A percentile compares a stretch with the other conserved stretches of the same genome.
Conservation (phyloP, 2,888 invertebrate genomes). For the Melinaea marsaeus region DNA sequence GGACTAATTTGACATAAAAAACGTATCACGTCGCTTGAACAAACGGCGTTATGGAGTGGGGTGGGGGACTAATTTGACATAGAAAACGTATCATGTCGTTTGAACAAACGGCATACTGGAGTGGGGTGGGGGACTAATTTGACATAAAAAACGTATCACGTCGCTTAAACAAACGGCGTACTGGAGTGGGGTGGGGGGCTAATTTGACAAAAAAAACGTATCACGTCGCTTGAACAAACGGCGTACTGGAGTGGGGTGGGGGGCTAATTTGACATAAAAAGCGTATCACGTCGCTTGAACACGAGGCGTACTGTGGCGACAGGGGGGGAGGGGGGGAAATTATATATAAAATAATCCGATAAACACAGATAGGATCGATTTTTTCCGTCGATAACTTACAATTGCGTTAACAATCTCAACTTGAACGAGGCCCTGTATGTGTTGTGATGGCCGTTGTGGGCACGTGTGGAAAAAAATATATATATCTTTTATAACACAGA, state of each 20-base stretch:
- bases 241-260: slow-evolving; percentile 45
- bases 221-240: slow-evolving; percentile 28
- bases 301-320: slow-evolving; percentile 39
- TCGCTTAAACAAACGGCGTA: too few relatives aligned
- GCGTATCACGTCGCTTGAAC: slow-evolving; percentile 22
- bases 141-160: too few relatives aligned
- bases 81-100: neutral
- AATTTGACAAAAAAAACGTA: too few relatives aligned
- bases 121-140: too few relatives aligned
- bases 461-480: slow-evolving; percentile 74
- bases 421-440: slow-evolving; percentile 71
- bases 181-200: too few relatives aligned
- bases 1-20: too few relatives aligned
- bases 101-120: too few relatives aligned
- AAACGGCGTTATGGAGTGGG: too few relatives aligned
- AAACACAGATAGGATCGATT: slow-evolving; percentile 69
- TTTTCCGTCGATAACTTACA: slow-evolving; percentile 75
- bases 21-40: too few relatives aligned
- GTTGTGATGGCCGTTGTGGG: slow-evolving; percentile 60
- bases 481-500: slow-evolving; percentile 53
- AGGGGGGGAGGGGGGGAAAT: slow-evolving; percentile 47
- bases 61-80: too few relatives aligned
- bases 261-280: slow-evolving; percentile 26
- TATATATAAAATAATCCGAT: slow-evolving; percentile 57
- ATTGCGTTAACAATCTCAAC: slow-evolving; percentile 75